Conservation (phyloP, 2,113 vertebrate genomes). For the Plestiodon gilberti region DNA sequence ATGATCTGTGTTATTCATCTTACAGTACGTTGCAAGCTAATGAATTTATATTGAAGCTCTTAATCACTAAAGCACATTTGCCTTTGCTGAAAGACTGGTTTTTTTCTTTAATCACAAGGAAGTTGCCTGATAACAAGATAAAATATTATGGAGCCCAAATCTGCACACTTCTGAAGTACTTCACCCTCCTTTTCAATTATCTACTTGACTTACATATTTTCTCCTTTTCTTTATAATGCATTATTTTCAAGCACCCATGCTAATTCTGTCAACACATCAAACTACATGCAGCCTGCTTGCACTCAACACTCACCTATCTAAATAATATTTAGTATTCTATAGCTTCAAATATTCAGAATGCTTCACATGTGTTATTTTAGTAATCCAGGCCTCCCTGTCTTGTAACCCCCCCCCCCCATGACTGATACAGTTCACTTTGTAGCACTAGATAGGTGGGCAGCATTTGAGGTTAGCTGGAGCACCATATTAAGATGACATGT, state of each 20-base stretch:
- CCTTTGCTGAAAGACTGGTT: not conserved
- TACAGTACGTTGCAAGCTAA: not conserved
- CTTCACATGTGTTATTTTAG: too few species aligned
- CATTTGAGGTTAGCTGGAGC: not conserved
- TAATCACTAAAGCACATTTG: not conserved
- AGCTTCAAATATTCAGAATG: too few species aligned
- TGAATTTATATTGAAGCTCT: not conserved
- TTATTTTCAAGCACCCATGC: too few species aligned
- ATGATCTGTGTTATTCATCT: not conserved
- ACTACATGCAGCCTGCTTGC: too few species aligned
- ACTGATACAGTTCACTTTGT: too few species aligned
- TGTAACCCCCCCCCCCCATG: too few species aligned
- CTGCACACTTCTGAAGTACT: not conserved
- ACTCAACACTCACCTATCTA: too few species aligned
- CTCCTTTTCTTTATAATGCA: not conserved
- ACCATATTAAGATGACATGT: conserved; percentile 1
- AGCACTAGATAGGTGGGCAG: too few species aligned
- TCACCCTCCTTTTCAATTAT: not conserved
- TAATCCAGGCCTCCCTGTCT: too few species aligned
- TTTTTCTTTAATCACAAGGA: not conserved
- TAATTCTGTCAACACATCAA: too few species aligned
- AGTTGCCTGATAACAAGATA: not conserved
- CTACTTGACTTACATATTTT: not conserved
- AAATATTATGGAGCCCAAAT: not conserved
- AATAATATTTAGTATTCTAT: too few species aligned